Evolutionary conservation across 2,797 vertebrate species (phyloP), one percentile per base, ranked within the genome.

Genomic region (Lophius americanus): DNA sequence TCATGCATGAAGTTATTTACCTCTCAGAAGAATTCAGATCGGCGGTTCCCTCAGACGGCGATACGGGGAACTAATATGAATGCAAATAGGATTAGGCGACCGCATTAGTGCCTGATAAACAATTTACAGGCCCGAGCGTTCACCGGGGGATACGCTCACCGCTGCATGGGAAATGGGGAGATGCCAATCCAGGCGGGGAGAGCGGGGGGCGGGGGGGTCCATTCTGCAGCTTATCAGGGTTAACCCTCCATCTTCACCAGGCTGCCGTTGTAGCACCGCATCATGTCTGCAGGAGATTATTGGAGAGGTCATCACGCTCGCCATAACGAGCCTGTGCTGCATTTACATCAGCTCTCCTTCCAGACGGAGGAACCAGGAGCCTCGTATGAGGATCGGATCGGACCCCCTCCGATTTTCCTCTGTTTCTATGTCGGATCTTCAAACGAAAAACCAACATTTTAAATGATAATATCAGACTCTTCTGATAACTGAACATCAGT

Each of bases 71-170:
- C 93, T 96, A 95, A 96, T 96, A 95, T 95, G 95, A 97, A 97
- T 96, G 95, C 94, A 96, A 97, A 96, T 96, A 93, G 95, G 96
- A 96, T 97, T 96, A 96, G 91, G 90, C 84, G 87, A 65, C 89
- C 92, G 94, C 92, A 93, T 96, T 96, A 95, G 94, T 89, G 90
- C 90, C 86, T 93, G 93, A 95, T 95, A 95, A 95, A 94, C 94
- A 94, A 92, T 95, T 96, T 95, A 90, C 92, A 95, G 94, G 90
- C 85, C 89, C 88, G 89, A 86, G 91, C 88, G 91, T 89, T 89
- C 83, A 87, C 89, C 81, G 90, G 92, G 89, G 94, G 91, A 91
- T 90, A 88, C 51, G 78, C 75, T 88, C 76, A 42, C 42, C 41
- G 41, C 73, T 57, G 62, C 7, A 33, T 41, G 60, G 68, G 52